Evolutionary conservation across 1,140 invertebrate species (phyloP), one percentile per base, ranked within the genome.

Genomic region (Leptestheria dahalacensis): DNA sequence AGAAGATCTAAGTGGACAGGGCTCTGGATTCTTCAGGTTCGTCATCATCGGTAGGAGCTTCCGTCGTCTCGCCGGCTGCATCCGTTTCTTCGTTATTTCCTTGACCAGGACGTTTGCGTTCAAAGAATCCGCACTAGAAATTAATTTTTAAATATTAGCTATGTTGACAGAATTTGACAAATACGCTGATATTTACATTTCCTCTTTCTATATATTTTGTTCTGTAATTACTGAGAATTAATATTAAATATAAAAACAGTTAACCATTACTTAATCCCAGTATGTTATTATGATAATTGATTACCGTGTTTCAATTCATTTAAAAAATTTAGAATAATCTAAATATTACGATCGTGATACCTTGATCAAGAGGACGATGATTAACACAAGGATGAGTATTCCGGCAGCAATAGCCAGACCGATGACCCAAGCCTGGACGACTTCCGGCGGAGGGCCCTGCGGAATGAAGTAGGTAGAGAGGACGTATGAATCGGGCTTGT

Each of bases 381-480:
- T 50, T 1, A 60, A 20, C 12, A 48, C 29, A 24, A 60, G 48
- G n/a, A 60, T 48, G 20, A 50, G 2, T 6, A 60, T 49, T 24
- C 58, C 58, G 15, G 24, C 58, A 23, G 18, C 47, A 23, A 60
- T 41, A 60, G 58, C 58, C 10, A 46, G 28, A 28, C 21, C 58
- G 4, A 60, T 51, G 12, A 60, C 48, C 58, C 58, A 60, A n/a
- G 29, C 21, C 3, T 48, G 48, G n/a, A 51, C 58, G 11, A 20
- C 24, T 23, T 48, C 28, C 23, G 21, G 48, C 18, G 51, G 58
- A 26, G 48, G 51, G 9, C 58, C 58, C 23, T 21, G 58, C 23
- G 58, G 58, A 10, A 52, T 48, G 51, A 60, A 60, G 26, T 60
- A 50, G 11, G 58, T 52, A 26, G 58, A 20, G 1, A 49, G 48